Base-by-base conservation (phyloP, 2,113 vertebrate genomes). In the Hypanus sabinus region DNA sequence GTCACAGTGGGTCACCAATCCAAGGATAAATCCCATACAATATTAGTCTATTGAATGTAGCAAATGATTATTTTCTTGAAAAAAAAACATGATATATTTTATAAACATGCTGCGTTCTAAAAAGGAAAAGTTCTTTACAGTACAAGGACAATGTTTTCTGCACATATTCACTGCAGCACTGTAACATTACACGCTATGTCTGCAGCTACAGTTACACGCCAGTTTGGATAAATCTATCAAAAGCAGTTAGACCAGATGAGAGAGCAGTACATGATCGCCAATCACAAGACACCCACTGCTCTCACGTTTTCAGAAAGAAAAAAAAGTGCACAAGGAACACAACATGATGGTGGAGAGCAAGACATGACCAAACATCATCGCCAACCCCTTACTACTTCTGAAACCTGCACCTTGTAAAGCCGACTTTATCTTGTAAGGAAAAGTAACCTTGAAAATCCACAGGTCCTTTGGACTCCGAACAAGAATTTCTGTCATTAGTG, bases 291-390 rank as follows among this genome's bases (percentile, higher is more conserved):
- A 10, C 68, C 91, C 68, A 93, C 68, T 5, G 90, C 20, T 73
- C 91, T 33, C 68, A 73, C 36, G 24, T 73, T 73, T 46, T 46
- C 46, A 46, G 46, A 46, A 46, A 24, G 46, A 30, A 14, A 38
- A 38, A 93, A 93, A 93, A 75, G 91, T 93, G 91, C 68, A 93
- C 71, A 93, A 70, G 9, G 14, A 93, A 93, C 36, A 93, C 33
- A 93, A 62, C 46, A 71, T 93, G 27, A 46, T 5, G 46, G 73
- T 16, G 70, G 36, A 55, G 68, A 93, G 33, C 18, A 92, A 38
- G 24, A 38, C 90, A 5, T 9, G 68, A 30, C 38, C 70, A 46
- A 73, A 14, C 22, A 30, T 33, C 0, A 24, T 22, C 85, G 14
- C 60, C 60, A 65, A 30, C 1, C 18, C 30, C 5, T 90, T 68